Evolutionary conservation across 1,140 invertebrate species (phyloP).

Genomic region (Limonius californicus): DNA sequence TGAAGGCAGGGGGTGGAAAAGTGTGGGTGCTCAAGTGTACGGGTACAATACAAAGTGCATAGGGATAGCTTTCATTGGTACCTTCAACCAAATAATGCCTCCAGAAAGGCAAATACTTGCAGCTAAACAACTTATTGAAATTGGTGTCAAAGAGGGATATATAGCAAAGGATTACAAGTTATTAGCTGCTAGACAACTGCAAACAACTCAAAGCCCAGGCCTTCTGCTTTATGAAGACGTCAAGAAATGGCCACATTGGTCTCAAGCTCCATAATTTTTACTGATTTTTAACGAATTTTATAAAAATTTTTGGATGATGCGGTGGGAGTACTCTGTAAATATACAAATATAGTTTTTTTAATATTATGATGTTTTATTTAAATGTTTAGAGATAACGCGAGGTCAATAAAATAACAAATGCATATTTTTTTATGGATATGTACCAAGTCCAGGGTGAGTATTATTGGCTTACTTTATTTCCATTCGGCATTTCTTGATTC

Average conservation of each 20-base stretch:
- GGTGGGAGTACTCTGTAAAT: no score
- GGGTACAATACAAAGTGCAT: slow-evolving; percentile 61
- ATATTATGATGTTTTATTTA: no score
- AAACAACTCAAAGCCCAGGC: slow-evolving; percentile 44
- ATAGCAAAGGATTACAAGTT: slow-evolving; percentile 41
- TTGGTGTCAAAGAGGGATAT: slow-evolving; percentile 39
- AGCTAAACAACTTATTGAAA: slow-evolving; percentile 34
- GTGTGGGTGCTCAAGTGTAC: slow-evolving; percentile 53
- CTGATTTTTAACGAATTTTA: no score
- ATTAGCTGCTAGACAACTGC: slow-evolving; percentile 43
- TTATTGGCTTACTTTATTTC: no score
- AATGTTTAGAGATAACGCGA: no score
- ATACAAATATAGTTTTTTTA: no score
- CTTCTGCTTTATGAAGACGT: slow-evolving; percentile 50
- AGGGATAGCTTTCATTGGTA: slow-evolving; percentile 68
- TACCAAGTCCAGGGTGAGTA: no score
- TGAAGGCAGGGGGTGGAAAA: slow-evolving; percentile 60
- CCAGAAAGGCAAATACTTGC: slow-evolving; percentile 30
- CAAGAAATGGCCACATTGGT: slow-evolving; percentile 55
- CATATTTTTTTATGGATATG: no score
- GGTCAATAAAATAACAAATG: no score
- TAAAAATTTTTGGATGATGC: no score
- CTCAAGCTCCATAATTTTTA: not conserved
- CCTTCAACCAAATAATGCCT: slow-evolving; percentile 48
- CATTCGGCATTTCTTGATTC: no score